Percentiles rank a stretch among this genome's conserved stretches.
phyloP scores from a whole-genome alignment of 2,797 vertebrate species.

The Clamator glandarius region DNA sequence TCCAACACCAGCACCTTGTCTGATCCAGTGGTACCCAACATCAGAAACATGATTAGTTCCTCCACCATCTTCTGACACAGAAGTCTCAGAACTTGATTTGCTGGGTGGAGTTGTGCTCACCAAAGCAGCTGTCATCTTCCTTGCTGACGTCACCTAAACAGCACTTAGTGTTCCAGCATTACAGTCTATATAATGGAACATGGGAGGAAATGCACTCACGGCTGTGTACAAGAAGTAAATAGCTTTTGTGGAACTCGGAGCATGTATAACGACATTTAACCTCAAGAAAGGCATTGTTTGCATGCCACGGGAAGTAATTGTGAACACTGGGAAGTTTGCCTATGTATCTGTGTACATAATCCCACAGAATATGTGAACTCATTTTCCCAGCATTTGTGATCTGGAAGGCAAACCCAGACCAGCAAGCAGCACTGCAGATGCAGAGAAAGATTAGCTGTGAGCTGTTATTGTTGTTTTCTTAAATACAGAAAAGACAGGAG shows the following conservation, averaged over 20 bases:
- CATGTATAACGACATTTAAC: not conserved
- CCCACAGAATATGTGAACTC: not conserved
- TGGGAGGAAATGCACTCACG: rapidly evolving
- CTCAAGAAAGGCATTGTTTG: not conserved
- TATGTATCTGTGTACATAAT: not conserved
- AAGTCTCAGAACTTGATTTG: not conserved
- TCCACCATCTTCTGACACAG: not conserved
- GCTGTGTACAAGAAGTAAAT: not conserved
- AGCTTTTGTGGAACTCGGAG: not conserved
- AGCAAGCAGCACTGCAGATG: not conserved
- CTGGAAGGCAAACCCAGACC: not conserved
- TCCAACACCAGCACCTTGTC: not conserved
- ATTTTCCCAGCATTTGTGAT: not conserved
- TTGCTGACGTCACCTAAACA: not conserved
- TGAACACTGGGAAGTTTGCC: not conserved
- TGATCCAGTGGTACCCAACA: not conserved
- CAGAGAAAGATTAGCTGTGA: not conserved
- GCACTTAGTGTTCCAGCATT: not conserved
- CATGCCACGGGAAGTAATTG: not conserved
- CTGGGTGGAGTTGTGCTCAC: not conserved
- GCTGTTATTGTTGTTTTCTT: not conserved
- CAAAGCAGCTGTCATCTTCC: not conserved
- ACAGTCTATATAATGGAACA: too few relatives aligned
- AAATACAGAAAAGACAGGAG: not conserved
- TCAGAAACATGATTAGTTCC: not conserved